These are phyloP conservation scores for Leptinotarsa juncta DNA, from an alignment of 2,888 invertebrate genomes.

Conservation along the genomic window DNA sequence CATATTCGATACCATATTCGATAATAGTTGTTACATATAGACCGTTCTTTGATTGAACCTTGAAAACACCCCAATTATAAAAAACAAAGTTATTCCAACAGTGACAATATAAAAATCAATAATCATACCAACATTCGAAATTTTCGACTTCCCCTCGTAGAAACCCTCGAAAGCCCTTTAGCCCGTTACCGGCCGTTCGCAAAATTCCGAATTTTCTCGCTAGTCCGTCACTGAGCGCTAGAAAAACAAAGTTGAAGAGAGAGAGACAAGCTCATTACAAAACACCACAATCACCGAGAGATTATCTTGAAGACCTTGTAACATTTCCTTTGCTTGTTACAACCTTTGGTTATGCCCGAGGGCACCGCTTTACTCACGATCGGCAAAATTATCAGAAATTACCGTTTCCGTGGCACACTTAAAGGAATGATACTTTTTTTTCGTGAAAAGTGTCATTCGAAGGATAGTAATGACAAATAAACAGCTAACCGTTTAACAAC, in stretches of 20 bases:
- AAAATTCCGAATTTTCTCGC: constrained; percentile 5
- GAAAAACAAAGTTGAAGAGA: constrained; percentile 29
- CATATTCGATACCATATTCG: too few species aligned
- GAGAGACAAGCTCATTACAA: constrained; percentile 54
- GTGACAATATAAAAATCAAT: too few species aligned
- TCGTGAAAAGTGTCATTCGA: constrained; percentile 4
- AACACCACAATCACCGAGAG: constrained; percentile 65
- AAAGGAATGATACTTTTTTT: constrained; percentile 12
- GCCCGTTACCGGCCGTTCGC: background rate
- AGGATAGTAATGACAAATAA: background rate
- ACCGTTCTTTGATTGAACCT: background rate
- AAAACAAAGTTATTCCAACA: too few species aligned
- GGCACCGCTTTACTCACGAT: constrained; percentile 56
- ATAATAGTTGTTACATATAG: background rate
- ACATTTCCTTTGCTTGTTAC: constrained; percentile 57
- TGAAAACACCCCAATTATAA: too few species aligned
- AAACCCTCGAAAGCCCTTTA: background rate
- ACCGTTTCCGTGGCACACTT: constrained; percentile 16
- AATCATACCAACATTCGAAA: background rate
- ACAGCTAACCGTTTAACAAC: too few species aligned
- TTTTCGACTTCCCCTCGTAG: background rate
- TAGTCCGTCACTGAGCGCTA: constrained; percentile 17
- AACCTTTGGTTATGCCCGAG: constrained; percentile 62
- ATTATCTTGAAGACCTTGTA: constrained; percentile 67
- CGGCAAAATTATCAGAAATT: constrained; percentile 53